Evolutionary conservation across 2,797 vertebrate species (phyloP).

Genomic region (Eulemur coronatus): DNA sequence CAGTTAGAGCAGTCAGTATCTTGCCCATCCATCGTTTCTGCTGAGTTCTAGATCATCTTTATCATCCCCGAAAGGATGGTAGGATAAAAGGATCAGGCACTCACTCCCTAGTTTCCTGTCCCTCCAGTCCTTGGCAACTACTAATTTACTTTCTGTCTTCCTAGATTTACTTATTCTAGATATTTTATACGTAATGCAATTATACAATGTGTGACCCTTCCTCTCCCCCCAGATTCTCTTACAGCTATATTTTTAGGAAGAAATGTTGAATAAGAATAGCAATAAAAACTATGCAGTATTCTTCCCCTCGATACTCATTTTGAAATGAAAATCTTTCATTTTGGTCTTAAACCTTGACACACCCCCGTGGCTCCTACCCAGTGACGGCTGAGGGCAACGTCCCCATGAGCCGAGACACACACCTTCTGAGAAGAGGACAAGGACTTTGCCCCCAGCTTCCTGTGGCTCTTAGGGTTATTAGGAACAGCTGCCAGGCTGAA

Average conservation of each 20-base stretch:
- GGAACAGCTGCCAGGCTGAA: neutral
- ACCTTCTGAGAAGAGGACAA: neutral
- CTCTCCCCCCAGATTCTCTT: neutral
- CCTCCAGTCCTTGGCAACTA: neutral
- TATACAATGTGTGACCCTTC: neutral
- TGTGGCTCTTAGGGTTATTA: neutral
- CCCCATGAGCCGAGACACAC: neutral
- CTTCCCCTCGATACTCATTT: neutral
- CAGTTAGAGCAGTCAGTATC: neutral
- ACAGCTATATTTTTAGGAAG: neutral
- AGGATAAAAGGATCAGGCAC: neutral
- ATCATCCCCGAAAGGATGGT: neutral
- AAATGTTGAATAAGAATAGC: neutral
- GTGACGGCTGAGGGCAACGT: neutral
- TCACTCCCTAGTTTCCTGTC: neutral
- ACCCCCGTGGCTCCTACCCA: neutral
- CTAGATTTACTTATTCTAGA: neutral
- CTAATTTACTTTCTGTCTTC: neutral
- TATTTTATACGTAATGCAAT: slow-evolving; percentile 8
- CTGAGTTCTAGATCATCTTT: neutral
- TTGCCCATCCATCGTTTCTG: neutral
- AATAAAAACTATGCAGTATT: neutral
- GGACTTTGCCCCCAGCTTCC: neutral
- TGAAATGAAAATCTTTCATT: neutral
- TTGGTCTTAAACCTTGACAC: neutral